Base-by-base conservation (phyloP, 1,140 invertebrate genomes). In the Zophobas morio region DNA sequence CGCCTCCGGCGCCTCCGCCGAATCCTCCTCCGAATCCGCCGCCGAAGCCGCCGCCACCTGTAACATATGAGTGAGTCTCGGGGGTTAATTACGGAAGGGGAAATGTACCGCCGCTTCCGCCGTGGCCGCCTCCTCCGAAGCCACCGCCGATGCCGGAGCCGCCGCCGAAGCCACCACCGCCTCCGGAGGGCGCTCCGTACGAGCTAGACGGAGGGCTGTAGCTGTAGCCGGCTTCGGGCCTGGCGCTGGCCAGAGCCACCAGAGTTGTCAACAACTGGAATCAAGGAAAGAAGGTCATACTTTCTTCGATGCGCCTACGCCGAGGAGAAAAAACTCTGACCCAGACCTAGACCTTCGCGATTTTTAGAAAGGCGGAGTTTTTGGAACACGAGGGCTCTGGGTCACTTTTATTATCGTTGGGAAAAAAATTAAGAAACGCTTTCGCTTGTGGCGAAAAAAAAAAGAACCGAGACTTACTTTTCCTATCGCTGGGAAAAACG, bases 151-250 rank as follows among this genome's bases (percentile, higher is more conserved):
- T 71, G 20, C 74, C 77, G 32, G 75, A 60, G 37, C 75, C 74
- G 53, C 79, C 79, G 36, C 77, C 78, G 47, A 73, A 73, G n/a
- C 83, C 84, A 33, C 84, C 84, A 63, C 84, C 84, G 51, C 84
- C 84, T 34, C 84, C 82, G 39, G 84, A 84, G 74, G 85, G 85
- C 4, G 84, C 81, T 76, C 85, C 85, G 74, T 87, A 87, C 34
- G 85, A 86, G 36, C 84, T 84, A 32, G 85, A 86, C 51, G 86
- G 86, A 32, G 85, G 83, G 60, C 83, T 86, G 82, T 87, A 87
- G 80, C 85, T 86, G 81, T 86, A 87, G 20, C 85, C 86, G 56
- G 86, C 86, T 77, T 87, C 86, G 56, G 86, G 86, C 60, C 83
- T 81, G 40, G 86, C 86, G 70, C 82, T 84, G 57, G 84, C 84